Percentiles rank a stretch among this genome's conserved stretches.
phyloP scores from a whole-genome alignment of 2,888 invertebrate species.

The Gnatocerus cornutus region DNA sequence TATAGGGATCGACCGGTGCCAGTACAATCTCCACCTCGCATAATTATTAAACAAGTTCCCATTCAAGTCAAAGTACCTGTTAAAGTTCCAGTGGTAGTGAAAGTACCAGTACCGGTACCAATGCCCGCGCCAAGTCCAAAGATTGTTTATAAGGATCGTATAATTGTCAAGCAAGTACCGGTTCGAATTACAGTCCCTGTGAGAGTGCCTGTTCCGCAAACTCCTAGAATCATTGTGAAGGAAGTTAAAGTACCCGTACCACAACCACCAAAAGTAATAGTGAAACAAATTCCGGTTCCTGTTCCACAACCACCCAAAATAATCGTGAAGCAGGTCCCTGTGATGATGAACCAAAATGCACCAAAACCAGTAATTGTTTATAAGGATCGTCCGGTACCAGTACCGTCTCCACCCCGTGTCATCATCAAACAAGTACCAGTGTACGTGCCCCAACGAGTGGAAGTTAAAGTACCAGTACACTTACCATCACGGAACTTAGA shows the following conservation, averaged over 20 bases:
- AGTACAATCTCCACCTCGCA: slow-evolving; percentile 3
- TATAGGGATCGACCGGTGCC: background rate
- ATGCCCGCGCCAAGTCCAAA: background rate
- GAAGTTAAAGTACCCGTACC: slow-evolving; percentile 19
- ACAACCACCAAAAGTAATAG: background rate
- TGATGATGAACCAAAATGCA: background rate
- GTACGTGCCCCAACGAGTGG: background rate
- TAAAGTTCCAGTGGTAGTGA: background rate
- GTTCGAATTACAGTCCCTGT: slow-evolving; percentile 16
- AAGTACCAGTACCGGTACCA: background rate
- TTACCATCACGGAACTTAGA: background rate
- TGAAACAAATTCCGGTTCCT: background rate
- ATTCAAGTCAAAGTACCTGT: background rate
- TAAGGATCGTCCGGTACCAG: background rate
- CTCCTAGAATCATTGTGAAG: slow-evolving; percentile 15
- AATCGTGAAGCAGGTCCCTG: background rate
- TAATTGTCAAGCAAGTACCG: slow-evolving; percentile 13
- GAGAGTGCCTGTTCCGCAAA: slow-evolving; percentile 17
- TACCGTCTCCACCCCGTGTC: background rate
- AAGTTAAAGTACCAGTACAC: background rate
- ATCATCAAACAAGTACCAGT: background rate
- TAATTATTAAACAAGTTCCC: slow-evolving; percentile 11
- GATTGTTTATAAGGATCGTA: slow-evolving; percentile 4
- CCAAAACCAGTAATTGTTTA: slow-evolving; percentile 10
- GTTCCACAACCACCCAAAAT: slow-evolving; percentile 3